Percentiles rank a stretch among this genome's conserved stretches.
Evolutionary conservation across 2,797 vertebrate species (phyloP).

Genomic region (Erethizon dorsatum): DNA sequence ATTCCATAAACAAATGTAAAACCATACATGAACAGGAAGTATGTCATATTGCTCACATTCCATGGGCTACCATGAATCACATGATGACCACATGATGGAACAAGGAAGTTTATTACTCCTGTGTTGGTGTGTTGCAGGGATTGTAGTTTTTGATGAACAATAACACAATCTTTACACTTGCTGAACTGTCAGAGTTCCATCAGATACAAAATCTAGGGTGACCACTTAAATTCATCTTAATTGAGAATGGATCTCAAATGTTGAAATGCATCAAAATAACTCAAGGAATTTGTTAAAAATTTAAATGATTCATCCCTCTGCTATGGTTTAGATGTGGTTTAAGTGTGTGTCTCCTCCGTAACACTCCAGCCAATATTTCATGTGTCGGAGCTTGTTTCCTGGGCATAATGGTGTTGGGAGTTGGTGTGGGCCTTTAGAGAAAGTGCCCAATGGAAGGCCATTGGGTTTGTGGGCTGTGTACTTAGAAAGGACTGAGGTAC

Average conservation of each 20-base stretch:
- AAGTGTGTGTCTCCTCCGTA: neutral
- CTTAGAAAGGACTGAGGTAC: neutral
- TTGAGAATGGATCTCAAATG: neutral
- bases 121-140: neutral
- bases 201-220: neutral
- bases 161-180: neutral
- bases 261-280: neutral
- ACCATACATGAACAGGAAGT: neutral
- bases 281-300: neutral
- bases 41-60: neutral
- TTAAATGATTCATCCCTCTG: neutral
- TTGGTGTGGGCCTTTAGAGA: neutral
- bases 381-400: neutral
- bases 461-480: neutral
- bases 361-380: neutral
- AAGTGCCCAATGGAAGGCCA: neutral
- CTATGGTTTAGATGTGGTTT: neutral
- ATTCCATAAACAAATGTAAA: slow-evolving; percentile 14
- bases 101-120: neutral
- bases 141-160: neutral
- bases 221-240: neutral
- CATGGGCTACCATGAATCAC: neutral
- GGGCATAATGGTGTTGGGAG: neutral
- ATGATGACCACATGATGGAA: neutral
- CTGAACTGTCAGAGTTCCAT: neutral